Evolutionary conservation across 2,888 invertebrate genomes (phyloP).

Genomic region (Copidosoma aretas): DNA sequence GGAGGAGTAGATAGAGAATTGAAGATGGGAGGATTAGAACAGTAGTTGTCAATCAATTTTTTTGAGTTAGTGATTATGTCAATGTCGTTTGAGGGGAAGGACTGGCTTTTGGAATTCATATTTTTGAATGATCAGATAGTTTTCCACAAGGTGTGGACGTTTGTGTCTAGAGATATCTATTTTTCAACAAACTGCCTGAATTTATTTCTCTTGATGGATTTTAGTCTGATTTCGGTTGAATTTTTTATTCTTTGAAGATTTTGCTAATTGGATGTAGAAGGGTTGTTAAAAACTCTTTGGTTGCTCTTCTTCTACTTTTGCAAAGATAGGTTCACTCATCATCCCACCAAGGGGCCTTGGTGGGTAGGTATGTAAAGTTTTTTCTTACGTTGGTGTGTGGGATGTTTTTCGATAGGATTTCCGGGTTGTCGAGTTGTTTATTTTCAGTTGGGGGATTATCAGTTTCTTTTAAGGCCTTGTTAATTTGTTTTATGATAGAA

Average conservation of each 20-base stretch:
- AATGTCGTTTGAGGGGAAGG: not conserved
- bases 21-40: not conserved
- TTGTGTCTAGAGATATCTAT: not conserved
- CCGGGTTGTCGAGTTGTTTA: not conserved
- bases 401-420: not conserved
- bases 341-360: not conserved
- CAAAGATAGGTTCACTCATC: not conserved
- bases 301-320: not conserved
- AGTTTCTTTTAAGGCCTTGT: no score
- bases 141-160: not conserved
- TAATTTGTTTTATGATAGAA: not conserved
- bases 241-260: not conserved
- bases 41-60: constrained; percentile 2
- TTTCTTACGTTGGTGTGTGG: not conserved
- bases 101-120: not conserved
- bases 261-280: not conserved
- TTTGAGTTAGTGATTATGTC: not conserved
- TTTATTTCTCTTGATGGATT: not conserved
- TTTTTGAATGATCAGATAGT: not conserved
- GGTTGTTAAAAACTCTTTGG: not conserved
- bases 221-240: not conserved
- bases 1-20: no score
- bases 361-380: not conserved
- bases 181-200: not conserved
- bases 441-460: not conserved